Base-by-base conservation (phyloP, 2,797 vertebrate genomes). In the Enteromius radiatus region DNA sequence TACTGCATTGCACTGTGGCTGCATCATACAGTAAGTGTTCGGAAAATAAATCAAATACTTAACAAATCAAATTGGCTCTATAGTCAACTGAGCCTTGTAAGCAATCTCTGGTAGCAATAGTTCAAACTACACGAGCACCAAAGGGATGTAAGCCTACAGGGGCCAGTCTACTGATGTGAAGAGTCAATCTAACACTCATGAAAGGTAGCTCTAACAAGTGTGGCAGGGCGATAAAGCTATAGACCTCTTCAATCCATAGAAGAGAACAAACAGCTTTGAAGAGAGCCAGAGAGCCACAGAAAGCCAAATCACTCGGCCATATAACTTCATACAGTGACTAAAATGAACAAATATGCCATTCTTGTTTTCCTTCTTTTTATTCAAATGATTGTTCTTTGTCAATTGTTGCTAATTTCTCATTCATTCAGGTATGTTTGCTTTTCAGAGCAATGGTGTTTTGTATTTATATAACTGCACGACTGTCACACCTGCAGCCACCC, bases 111-210 rank as follows among this genome's bases (percentile, higher is more conserved):
- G 47, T 45, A 56, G 65, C 47, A 85, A 79, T 74, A 65, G 68
- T 84, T 31, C 84, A 75, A 82, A 74, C 74, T 36, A 23, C 52
- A 68, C 26, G 75, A 61, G 52, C 78, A 68, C 74, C 74, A 70
- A 75, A 83, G 14, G 36, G 47, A 33, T 63, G 59, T 9, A 59
- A 54, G 56, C 49, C 77, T 74, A 74, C 75, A 49, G 67, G 41
- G 59, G 21, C 54, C 70, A 56, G 82, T 68, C 65, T 63, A 91
- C 80, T 89, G 91, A 93, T 83, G 86, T 82, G 91, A 84, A 26
- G 3, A 90, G 94, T 91, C 91, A 92, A 90, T 91, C 80, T 94
- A 89, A 93, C 90, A 90, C 91, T 91, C 92, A 91, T 93, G 88
- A 94, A 93, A 93, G 88, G 91, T 84, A 89, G 83, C 87, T 87